A percentile compares a stretch with the other conserved stretches of the same genome.
These are phyloP conservation scores for Oreochromis tanganicae DNA, from an alignment of 2,113 vertebrate species.

Conservation along the genomic window DNA sequence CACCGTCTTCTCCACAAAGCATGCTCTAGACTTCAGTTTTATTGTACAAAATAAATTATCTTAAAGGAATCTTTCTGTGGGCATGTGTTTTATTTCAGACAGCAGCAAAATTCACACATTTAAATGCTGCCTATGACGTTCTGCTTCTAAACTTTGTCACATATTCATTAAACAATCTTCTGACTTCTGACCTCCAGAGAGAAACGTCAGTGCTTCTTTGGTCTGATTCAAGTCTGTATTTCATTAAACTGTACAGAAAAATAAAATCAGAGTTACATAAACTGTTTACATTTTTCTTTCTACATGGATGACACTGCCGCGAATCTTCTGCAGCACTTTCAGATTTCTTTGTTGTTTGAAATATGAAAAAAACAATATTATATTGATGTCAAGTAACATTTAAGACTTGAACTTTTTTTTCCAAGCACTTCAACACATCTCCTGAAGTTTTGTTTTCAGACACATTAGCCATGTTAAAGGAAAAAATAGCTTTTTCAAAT, in stretches of 20 bases:
- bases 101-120: background rate
- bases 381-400: background rate
- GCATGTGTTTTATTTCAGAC: background rate
- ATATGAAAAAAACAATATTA: background rate
- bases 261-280: background rate
- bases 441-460: background rate
- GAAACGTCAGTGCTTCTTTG: background rate
- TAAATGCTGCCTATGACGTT: background rate
- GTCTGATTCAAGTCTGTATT: background rate
- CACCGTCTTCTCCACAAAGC: background rate
- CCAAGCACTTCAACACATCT: background rate
- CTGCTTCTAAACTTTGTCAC: constrained; percentile 24
- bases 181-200: background rate
- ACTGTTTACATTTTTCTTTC: background rate
- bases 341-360: background rate
- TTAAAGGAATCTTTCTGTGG: constrained; percentile 5
- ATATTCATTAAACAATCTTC: constrained; percentile 51
- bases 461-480: background rate
- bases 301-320: accelerated
- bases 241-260: background rate
- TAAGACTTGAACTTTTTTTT: background rate
- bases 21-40: constrained; percentile 45
- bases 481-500: background rate
- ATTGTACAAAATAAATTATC: constrained; percentile 71
- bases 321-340: background rate